These are phyloP conservation scores for Yponomeuta sedellus DNA, from an alignment of 2,888 invertebrate species.

Conservation along the genomic window DNA sequence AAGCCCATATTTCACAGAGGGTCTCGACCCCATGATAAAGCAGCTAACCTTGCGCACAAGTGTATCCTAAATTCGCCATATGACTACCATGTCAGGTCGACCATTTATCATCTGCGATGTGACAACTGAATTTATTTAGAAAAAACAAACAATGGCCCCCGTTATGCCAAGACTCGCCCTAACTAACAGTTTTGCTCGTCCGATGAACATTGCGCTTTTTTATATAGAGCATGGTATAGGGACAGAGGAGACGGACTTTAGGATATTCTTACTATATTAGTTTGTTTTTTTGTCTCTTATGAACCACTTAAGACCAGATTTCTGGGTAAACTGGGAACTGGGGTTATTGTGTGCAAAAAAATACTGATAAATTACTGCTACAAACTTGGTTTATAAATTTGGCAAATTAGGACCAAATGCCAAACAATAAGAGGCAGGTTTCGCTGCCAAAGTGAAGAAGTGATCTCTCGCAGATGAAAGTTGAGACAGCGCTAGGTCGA, in stretches of 20 bases:
- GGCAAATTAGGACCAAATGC: too few species aligned
- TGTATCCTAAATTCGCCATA: slow-evolving; percentile 65
- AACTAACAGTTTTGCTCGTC: slow-evolving; percentile 50
- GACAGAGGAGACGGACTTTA: background rate
- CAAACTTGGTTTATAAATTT: too few species aligned
- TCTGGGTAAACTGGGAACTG: too few species aligned
- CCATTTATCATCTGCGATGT: slow-evolving; percentile 69
- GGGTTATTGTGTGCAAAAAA: too few species aligned
- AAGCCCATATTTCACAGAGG: background rate
- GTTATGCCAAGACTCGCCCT: slow-evolving; percentile 45
- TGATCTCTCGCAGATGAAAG: too few species aligned
- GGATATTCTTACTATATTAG: too few species aligned
- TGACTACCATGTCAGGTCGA: slow-evolving; percentile 60
- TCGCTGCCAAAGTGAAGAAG: too few species aligned
- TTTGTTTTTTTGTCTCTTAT: too few species aligned
- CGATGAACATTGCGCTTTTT: slow-evolving; percentile 32
- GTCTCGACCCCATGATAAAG: background rate
- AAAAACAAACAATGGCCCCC: slow-evolving; percentile 65
- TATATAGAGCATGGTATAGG: slow-evolving; percentile 32
- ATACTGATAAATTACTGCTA: too few species aligned
- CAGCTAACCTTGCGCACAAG: slow-evolving; percentile 36
- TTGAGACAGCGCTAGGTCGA: too few species aligned
- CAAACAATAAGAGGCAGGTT: too few species aligned
- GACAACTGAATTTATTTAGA: slow-evolving; percentile 75
- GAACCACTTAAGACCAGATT: too few species aligned